These are phyloP conservation scores for Margaritifera margaritifera DNA, from an alignment of 2,888 invertebrate genomes.

Conservation along the genomic window DNA sequence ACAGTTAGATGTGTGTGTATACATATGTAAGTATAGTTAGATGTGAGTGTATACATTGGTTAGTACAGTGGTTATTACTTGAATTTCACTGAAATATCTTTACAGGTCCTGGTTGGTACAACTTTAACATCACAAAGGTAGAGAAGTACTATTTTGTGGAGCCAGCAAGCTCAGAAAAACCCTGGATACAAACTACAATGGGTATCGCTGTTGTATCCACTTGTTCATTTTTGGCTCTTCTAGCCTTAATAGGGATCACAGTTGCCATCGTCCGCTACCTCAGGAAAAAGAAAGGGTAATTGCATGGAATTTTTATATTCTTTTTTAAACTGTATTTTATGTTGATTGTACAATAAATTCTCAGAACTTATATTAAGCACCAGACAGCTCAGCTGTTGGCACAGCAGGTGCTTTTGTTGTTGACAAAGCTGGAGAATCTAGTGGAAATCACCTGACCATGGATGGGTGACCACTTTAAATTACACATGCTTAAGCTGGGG, in stretches of 20 bases:
- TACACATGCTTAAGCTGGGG: no score
- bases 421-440: no score
- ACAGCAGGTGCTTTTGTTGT: no score
- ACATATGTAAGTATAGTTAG: background rate
- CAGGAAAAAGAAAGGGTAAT: conserved; percentile 13
- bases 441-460: no score
- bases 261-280: conserved; percentile 7
- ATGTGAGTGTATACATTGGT: no score
- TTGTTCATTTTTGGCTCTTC: conserved; percentile 11
- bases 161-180: conserved; percentile 6
- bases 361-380: no score
- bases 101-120: conserved; percentile 25
- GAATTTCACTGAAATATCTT: background rate
- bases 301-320: background rate
- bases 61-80: background rate
- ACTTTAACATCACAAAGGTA: conserved; percentile 24
- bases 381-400: no score
- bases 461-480: no score
- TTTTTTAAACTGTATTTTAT: no score
- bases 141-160: conserved; percentile 22
- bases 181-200: conserved; percentile 31
- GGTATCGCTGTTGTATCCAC: conserved; percentile 30
- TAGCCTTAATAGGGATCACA: conserved; percentile 5
- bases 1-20: no score
- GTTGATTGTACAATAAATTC: no score